Conservation (phyloP, 2,797 vertebrate genomes). For the Craterocephalus amniculus region DNA sequence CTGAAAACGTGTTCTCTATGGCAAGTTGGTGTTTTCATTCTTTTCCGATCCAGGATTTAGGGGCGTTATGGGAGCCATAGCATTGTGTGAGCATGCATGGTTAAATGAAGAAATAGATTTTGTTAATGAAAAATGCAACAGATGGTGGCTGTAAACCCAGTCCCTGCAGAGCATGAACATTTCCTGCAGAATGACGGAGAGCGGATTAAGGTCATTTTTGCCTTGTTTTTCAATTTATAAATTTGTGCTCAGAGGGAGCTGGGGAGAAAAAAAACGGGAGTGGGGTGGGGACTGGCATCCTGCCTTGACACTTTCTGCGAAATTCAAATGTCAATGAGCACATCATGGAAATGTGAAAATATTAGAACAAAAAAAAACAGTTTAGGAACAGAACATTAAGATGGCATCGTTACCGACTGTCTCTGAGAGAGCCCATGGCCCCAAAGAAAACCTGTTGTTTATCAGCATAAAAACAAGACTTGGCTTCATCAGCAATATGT, state of each 20-base stretch:
- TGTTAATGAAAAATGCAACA: conserved; percentile 85
- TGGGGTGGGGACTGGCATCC: conserved; percentile 58
- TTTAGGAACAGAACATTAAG: conserved; percentile 50
- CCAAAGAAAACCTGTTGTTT: conserved; percentile 49
- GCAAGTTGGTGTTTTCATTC: conserved; percentile 73
- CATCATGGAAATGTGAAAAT: conserved; percentile 74
- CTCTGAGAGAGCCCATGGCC: conserved; percentile 30
- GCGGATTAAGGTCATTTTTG: conserved; percentile 84
- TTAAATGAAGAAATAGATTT: conserved; percentile 82
- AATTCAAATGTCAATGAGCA: conserved; percentile 80
- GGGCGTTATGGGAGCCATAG: conserved; percentile 67
- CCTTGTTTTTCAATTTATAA: conserved; percentile 82
- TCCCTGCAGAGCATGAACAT: conserved; percentile 77
- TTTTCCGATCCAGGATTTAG: conserved; percentile 74
- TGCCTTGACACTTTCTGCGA: conserved; percentile 71
- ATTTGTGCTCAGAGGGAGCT: conserved; percentile 76
- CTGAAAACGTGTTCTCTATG: conserved; percentile 73
- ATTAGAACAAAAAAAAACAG: conserved; percentile 66
- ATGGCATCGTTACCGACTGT: conserved; percentile 33
- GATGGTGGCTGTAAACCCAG: conserved; percentile 78
- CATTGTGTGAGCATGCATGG: conserved; percentile 79
- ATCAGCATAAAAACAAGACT: conserved; percentile 66
- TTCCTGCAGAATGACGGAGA: conserved; percentile 76
- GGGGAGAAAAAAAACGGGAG: conserved; percentile 22
- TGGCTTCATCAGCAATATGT: conserved; percentile 38